phyloP scores from a whole-genome alignment of 2,888 invertebrate species.

The Muscina levida region DNA sequence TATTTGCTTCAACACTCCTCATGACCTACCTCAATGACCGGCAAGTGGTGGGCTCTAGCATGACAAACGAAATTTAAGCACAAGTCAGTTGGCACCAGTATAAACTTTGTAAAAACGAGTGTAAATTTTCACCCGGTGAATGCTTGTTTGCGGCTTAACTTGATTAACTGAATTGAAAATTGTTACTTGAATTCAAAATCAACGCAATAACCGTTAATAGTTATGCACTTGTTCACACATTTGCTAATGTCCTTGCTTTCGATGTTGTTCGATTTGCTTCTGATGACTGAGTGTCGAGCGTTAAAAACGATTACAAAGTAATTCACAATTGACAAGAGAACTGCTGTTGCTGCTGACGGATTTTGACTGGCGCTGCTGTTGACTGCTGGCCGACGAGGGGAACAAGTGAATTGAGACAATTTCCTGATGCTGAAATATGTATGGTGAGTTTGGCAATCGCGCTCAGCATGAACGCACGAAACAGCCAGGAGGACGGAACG shows the following conservation, averaged over 20 bases:
- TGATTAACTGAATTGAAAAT: constrained; percentile 4
- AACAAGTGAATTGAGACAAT: constrained; percentile 34
- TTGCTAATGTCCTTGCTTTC: constrained; percentile 33
- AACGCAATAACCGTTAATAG: constrained; percentile 1
- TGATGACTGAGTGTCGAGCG: constrained; percentile 40
- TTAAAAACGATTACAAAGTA: constrained; percentile 34
- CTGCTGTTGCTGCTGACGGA: neutral
- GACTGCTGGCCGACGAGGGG: constrained; percentile 1
- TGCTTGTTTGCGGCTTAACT: too few relatives aligned
- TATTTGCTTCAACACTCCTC: neutral
- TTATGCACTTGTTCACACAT: constrained; percentile 9
- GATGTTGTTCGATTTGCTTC: constrained; percentile 41
- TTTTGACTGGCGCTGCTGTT: neutral
- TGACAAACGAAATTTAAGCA: constrained; percentile 9
- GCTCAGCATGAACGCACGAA: constrained; percentile 18
- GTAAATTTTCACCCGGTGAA: too few relatives aligned
- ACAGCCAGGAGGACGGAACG: too few relatives aligned
- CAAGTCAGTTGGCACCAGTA: too few relatives aligned
- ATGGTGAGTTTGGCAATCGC: constrained; percentile 35
- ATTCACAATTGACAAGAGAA: constrained; percentile 36
- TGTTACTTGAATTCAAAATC: constrained; percentile 10
- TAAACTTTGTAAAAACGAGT: too few relatives aligned
- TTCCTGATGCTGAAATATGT: constrained; percentile 28
- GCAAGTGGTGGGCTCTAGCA: constrained; percentile 2
- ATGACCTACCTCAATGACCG: constrained; percentile 37